Conservation (phyloP, 1,140 invertebrate genomes). For the Drosophila arawakana region DNA sequence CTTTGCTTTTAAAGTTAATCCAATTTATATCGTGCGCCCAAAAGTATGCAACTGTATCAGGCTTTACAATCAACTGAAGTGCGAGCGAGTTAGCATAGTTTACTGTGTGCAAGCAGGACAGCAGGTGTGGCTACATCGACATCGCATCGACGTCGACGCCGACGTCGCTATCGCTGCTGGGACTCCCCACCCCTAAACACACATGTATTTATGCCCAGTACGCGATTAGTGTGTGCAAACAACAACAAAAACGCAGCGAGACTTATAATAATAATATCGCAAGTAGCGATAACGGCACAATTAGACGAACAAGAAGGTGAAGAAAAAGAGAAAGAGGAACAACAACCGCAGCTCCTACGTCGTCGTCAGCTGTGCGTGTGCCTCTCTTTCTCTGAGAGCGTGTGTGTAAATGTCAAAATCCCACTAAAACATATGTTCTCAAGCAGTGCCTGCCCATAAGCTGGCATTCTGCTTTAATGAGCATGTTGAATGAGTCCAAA, state of each 20-base stretch:
- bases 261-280: not conserved
- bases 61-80: constrained; percentile 11
- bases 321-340: not conserved
- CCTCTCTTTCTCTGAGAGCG: not conserved
- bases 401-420: too few relatives aligned
- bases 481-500: too few relatives aligned
- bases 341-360: not conserved
- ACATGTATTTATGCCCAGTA: constrained; percentile 16
- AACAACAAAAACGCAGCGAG: constrained; percentile 14
- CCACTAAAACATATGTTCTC: too few relatives aligned
- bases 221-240: constrained; percentile 61
- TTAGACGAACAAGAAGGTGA: not conserved
- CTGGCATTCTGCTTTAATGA: too few relatives aligned
- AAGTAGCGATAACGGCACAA: constrained; percentile 2
- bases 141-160: constrained; percentile 22
- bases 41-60: constrained; percentile 59
- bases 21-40: constrained; percentile 18
- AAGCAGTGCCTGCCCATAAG: too few relatives aligned
- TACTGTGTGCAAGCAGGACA: constrained; percentile 35
- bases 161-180: constrained; percentile 37
- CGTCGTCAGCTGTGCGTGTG: constrained; percentile 23
- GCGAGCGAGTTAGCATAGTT: constrained; percentile 24
- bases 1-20: too few relatives aligned
- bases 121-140: constrained; percentile 7
- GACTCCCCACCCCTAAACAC: constrained; percentile 6